A percentile compares a stretch with the other conserved stretches of the same genome.
Conservation (phyloP, 2,888 invertebrate genomes). For the Drosophila macrospina region DNA sequence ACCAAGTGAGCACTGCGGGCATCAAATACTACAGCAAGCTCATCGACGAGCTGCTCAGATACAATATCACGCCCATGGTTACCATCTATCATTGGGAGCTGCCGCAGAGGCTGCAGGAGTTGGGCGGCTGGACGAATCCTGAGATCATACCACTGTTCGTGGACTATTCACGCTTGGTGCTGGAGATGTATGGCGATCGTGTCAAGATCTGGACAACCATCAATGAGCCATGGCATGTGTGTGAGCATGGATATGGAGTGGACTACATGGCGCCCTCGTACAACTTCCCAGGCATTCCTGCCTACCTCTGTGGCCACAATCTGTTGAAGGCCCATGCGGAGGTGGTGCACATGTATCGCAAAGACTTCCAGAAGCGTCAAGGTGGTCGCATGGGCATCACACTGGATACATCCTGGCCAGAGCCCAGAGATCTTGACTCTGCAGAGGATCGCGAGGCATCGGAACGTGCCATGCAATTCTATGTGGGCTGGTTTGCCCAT, state of each 20-base stretch:
- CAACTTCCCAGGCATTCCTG: constrained; percentile 88
- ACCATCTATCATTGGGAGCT: constrained; percentile 91
- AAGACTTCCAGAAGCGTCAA: constrained; percentile 87
- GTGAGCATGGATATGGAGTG: constrained; percentile 86
- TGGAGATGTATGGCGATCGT: constrained; percentile 88
- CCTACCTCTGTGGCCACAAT: constrained; percentile 90
- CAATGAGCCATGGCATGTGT: constrained; percentile 89
- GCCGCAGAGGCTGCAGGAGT: constrained; percentile 88
- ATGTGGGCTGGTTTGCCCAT: constrained; percentile 89
- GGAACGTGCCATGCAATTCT: constrained; percentile 87
- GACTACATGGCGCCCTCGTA: constrained; percentile 88
- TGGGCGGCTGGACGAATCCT: constrained; percentile 90
- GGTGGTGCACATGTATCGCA: constrained; percentile 88
- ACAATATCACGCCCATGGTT: constrained; percentile 90
- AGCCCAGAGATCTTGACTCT: constrained; percentile 86
- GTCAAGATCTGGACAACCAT: constrained; percentile 91
- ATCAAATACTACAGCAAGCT: constrained; percentile 91
- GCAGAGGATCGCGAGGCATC: constrained; percentile 87
- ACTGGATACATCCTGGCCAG: constrained; percentile 88
- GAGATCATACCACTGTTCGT: constrained; percentile 88
- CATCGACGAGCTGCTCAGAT: constrained; percentile 89
- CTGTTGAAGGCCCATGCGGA: constrained; percentile 90
- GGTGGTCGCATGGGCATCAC: constrained; percentile 89
- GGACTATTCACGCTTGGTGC: constrained; percentile 88
- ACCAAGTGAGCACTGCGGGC: constrained; percentile 89